Base-by-base conservation (phyloP, 1,140 invertebrate genomes). In the Pseudomyrmex flavicornis region DNA sequence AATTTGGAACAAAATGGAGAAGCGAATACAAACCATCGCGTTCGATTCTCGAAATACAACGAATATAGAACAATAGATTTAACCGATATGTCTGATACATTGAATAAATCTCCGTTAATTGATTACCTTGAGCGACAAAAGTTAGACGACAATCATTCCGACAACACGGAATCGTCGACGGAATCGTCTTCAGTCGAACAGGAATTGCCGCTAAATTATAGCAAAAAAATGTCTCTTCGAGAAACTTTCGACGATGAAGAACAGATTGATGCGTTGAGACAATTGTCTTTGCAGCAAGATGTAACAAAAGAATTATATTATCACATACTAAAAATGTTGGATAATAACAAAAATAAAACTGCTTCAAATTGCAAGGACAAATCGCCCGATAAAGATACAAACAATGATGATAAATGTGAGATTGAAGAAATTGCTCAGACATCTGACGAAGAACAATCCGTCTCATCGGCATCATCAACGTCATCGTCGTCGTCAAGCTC, bases 21-120 rank as follows among this genome's bases (percentile, higher is more conserved):
- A 44, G 52, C 85, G 12, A 84, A 91, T 61, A 59, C 22, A 10
- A 93, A 91, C 82, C 76, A 93, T 46, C 94, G 93, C 59, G 94
- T 95, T 5, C 91, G 94, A 90, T 95, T 94, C 84, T 87, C 93
- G 15, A 94, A 94, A 77, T 90, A 89, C 62, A 94, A 94, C 56
- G 92, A 94, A 35, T 94, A 93, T n/a, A 93, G 93, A 85, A 94
- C 92, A 7, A 92, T 93, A 84, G 91, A 90, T 63, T 84, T 92
- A 56, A 92, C 89, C 22, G 93, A 94, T 62, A 88, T 90, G 50
- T 94, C 93, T 2, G 91, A 85, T 46, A 86, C 91, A 68, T 91
- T 89, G 13, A 92, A 75, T 59, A 91, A 91, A 62, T 92, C 91
- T 7, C 75, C 88, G 17, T 58, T 50, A 3, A 66, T 74, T 62